Evolutionary conservation across 2,113 vertebrate species (phyloP).

Genomic region (Rattus rattus): DNA sequence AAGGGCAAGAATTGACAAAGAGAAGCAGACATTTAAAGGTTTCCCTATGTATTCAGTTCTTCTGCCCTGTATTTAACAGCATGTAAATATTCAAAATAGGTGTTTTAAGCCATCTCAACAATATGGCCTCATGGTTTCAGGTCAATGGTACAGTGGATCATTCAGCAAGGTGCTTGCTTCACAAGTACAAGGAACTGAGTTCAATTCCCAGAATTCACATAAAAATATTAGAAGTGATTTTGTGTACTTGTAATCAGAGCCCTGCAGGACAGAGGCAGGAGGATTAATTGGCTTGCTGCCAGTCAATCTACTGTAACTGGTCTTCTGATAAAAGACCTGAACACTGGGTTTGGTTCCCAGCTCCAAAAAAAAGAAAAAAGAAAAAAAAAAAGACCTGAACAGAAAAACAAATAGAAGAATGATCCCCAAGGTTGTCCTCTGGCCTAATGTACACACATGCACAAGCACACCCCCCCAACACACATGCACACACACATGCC

Average conservation of each 20-base stretch:
- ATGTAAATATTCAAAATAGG: neutral
- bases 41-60: neutral
- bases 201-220: neutral
- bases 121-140: neutral
- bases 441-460: neutral
- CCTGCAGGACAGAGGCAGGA: neutral
- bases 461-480: fast-evolving
- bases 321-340: neutral
- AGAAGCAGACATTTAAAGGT: neutral
- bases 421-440: neutral
- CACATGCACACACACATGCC: no score
- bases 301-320: neutral
- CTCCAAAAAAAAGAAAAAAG: no score
- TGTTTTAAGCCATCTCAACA: constrained; percentile 15
- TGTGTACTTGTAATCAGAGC: neutral
- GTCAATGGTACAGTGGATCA: neutral
- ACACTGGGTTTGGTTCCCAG: no score
- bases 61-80: neutral
- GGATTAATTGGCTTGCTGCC: neutral
- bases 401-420: neutral
- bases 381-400: neutral
- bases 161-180: neutral
- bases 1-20: neutral
- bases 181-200: neutral
- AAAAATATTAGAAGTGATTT: neutral